Evolutionary conservation across 35 echinoderm and acorn worm species (phyloP).

Genomic region (Apostichopus japonicus): DNA sequence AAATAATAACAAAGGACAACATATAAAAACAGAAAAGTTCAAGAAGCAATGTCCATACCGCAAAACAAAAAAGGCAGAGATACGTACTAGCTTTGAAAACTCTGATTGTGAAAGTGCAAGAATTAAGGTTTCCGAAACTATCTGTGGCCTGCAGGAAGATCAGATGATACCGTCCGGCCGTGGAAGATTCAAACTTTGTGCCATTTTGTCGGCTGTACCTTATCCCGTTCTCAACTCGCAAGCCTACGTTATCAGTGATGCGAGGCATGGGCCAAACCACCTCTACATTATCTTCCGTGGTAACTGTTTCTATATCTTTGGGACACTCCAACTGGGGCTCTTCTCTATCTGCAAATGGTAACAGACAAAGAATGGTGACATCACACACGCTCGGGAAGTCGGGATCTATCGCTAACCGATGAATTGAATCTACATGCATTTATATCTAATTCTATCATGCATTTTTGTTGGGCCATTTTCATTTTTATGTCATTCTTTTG

Average conservation of each 20-base stretch:
- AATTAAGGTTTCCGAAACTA: slow-evolving; percentile 6
- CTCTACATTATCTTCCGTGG: slow-evolving; percentile 35
- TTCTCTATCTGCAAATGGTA: slow-evolving; percentile 39
- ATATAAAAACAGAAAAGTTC: neutral
- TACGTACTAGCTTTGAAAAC: slow-evolving; percentile 57
- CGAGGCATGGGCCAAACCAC: slow-evolving; percentile 14
- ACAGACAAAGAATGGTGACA: slow-evolving; percentile 54
- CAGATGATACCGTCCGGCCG: slow-evolving; percentile 31
- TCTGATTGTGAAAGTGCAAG: slow-evolving; percentile 43
- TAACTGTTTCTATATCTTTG: slow-evolving; percentile 49
- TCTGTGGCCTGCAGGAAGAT: slow-evolving; percentile 35
- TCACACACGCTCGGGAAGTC: neutral
- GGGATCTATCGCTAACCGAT: too few relatives aligned
- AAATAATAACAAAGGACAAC: neutral
- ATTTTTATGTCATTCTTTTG: too few relatives aligned
- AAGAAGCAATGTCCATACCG: too few relatives aligned
- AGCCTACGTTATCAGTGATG: slow-evolving; percentile 54
- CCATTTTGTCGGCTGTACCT: slow-evolving; percentile 36
- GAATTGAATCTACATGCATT: too few relatives aligned
- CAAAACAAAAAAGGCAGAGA: neutral
- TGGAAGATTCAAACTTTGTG: slow-evolving; percentile 15
- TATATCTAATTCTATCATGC: too few relatives aligned
- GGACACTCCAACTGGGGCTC: slow-evolving; percentile 48
- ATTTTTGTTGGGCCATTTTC: too few relatives aligned
- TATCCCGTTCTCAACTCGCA: slow-evolving; percentile 32